Conservation (phyloP, 2,113 vertebrate species). For the Xenopus borealis region DNA sequence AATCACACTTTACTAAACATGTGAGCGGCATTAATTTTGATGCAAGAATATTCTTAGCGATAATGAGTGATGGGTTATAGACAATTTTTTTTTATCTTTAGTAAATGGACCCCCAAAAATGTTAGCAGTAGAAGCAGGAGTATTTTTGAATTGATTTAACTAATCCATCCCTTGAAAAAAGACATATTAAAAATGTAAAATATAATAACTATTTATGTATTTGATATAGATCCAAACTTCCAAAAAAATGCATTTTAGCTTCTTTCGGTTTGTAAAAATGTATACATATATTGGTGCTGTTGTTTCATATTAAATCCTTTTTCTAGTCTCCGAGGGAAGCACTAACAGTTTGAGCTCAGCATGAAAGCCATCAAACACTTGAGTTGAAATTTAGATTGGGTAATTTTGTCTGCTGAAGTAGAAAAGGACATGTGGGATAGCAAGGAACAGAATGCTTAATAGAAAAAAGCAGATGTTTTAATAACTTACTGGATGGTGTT, state of each 20-base stretch:
- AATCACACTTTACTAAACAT: too few relatives aligned
- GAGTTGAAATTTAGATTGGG: slow-evolving; percentile 83
- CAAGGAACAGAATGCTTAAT: slow-evolving; percentile 66
- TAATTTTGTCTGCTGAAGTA: slow-evolving; percentile 78
- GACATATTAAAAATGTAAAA: too few relatives aligned
- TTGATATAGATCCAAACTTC: slow-evolving; percentile 14
- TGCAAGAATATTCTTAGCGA: too few relatives aligned
- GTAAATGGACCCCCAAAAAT: too few relatives aligned
- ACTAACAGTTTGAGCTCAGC: slow-evolving; percentile 80
- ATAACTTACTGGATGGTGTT: slow-evolving; percentile 67
- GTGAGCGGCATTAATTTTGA: too few relatives aligned
- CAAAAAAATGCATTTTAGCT: not conserved
- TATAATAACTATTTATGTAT: not conserved
- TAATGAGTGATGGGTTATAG: too few relatives aligned
- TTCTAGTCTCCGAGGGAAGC: slow-evolving; percentile 79
- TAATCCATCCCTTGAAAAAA: too few relatives aligned
- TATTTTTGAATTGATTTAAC: too few relatives aligned
- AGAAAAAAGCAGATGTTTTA: slow-evolving; percentile 76
- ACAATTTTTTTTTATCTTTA: too few relatives aligned
- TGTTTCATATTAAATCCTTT: slow-evolving; percentile 77
- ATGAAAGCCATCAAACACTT: slow-evolving; percentile 81
- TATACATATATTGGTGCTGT: slow-evolving; percentile 66
- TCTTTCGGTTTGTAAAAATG: slow-evolving; percentile 34
- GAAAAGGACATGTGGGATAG: slow-evolving; percentile 73
- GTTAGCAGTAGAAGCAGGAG: too few relatives aligned